phyloP scores from a whole-genome alignment of 2,113 vertebrate genomes.

The Centrocercus urophasianus region DNA sequence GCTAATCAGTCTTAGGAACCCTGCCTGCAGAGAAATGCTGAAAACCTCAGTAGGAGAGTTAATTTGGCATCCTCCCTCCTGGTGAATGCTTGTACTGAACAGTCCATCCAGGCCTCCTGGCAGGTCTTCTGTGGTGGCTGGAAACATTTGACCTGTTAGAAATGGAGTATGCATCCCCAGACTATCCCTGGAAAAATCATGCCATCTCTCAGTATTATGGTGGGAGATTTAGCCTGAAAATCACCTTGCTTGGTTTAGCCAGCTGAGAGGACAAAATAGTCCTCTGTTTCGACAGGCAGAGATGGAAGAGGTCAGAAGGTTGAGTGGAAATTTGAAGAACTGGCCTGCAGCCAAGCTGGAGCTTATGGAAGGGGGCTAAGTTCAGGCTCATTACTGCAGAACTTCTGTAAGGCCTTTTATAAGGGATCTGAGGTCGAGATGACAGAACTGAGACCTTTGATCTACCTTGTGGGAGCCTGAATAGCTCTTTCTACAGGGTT shows the following conservation, averaged over 20 bases:
- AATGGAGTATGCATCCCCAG: background rate
- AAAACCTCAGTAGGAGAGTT: background rate
- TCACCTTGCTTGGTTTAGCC: background rate
- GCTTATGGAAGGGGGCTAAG: background rate
- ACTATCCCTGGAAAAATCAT: background rate
- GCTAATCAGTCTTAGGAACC: background rate
- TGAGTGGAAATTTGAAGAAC: background rate
- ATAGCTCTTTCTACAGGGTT: background rate
- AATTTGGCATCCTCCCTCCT: background rate
- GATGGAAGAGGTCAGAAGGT: background rate
- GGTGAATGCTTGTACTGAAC: background rate
- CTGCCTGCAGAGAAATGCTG: background rate
- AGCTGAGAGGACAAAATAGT: background rate
- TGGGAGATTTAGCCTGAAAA: background rate
- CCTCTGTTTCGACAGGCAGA: background rate
- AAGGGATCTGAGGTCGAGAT: background rate
- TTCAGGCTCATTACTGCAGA: background rate
- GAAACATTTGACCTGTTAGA: slow-evolving; percentile 54
- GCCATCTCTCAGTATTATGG: background rate
- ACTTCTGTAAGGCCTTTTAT: background rate
- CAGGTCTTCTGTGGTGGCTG: slow-evolving; percentile 4
- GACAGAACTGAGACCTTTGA: background rate
- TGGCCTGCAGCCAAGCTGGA: slow-evolving; percentile 1
- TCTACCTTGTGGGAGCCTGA: accelerated
- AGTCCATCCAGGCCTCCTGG: slow-evolving; percentile 5